These are phyloP conservation scores for Chondrosia reniformis DNA, from an alignment of 37 sponge, comb jelly and placozoan species.

Conservation along the genomic window DNA sequence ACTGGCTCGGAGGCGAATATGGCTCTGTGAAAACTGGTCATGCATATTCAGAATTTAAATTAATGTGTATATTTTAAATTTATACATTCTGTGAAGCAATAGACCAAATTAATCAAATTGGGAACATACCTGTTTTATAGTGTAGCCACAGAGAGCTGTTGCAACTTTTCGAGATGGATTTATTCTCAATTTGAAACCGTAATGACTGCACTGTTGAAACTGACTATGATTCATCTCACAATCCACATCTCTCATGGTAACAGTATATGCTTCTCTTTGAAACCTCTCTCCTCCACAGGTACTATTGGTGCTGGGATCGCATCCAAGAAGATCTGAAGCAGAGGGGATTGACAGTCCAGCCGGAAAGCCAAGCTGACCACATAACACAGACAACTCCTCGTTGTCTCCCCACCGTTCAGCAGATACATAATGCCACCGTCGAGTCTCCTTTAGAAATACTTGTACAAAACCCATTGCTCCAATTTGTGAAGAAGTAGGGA, in stretches of 20 bases:
- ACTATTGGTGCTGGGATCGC: not conserved
- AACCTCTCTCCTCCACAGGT: not conserved
- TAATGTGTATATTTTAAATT: too few relatives aligned
- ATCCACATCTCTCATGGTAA: not conserved
- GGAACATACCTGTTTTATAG: not conserved
- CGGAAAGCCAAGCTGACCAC: slow-evolving; percentile 34
- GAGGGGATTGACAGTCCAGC: not conserved
- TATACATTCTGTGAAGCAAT: too few relatives aligned
- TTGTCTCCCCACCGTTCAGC: slow-evolving; percentile 30
- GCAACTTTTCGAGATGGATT: not conserved
- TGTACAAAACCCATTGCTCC: slow-evolving; percentile 17
- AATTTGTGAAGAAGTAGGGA: too few relatives aligned
- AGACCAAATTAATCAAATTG: too few relatives aligned
- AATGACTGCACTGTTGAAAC: not conserved
- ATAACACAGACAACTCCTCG: slow-evolving; percentile 7
- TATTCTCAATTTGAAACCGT: not conserved
- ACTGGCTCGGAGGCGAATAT: slow-evolving; percentile 14
- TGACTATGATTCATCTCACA: not conserved
- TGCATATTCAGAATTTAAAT: too few relatives aligned
- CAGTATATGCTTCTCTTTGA: not conserved
- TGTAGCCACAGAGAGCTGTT: slow-evolving; percentile 14
- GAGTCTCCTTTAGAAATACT: not conserved
- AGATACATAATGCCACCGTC: slow-evolving; percentile 54
- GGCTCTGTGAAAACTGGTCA: not conserved
- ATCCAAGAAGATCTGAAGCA: not conserved